A percentile compares a stretch with the other conserved stretches of the same genome.
phyloP scores from a whole-genome alignment of 2,888 invertebrate species.

The Myopa testacea region DNA sequence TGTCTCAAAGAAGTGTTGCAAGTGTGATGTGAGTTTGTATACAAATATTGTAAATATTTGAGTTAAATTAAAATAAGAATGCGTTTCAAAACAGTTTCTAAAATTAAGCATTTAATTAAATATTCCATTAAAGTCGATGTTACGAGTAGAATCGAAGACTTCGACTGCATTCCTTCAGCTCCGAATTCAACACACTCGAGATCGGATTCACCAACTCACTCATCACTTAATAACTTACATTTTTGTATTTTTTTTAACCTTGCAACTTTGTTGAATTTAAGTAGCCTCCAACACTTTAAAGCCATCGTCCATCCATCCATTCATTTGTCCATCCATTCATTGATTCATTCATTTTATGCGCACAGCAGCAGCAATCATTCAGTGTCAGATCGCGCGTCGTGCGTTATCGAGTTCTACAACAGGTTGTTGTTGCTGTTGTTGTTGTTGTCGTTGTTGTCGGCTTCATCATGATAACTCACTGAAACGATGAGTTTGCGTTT shows the following conservation, averaged over 20 bases:
- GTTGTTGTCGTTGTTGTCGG: neutral
- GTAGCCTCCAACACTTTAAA: neutral
- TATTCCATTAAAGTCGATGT: too few relatives aligned
- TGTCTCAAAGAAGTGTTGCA: too few relatives aligned
- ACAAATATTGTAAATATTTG: too few relatives aligned
- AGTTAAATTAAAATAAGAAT: too few relatives aligned
- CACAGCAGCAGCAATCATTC: neutral
- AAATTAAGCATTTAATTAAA: too few relatives aligned
- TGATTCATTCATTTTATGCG: neutral
- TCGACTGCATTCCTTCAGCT: too few relatives aligned
- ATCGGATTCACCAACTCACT: too few relatives aligned
- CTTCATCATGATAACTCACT: neutral
- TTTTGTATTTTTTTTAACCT: neutral
- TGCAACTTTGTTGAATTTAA: neutral
- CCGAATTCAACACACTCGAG: too few relatives aligned
- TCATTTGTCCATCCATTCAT: conserved; percentile 1
- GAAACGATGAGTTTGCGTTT: conserved; percentile 25
- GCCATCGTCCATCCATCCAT: conserved; percentile 11
- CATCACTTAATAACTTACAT: too few relatives aligned
- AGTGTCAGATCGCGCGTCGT: conserved; percentile 1
- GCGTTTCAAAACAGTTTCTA: too few relatives aligned
- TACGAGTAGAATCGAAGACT: too few relatives aligned
- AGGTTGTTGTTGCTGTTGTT: neutral
- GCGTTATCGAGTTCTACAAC: conserved; percentile 14
- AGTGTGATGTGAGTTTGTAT: too few relatives aligned